Conservation (phyloP, 1,140 invertebrate genomes). For the Tetraneura akinire region DNA sequence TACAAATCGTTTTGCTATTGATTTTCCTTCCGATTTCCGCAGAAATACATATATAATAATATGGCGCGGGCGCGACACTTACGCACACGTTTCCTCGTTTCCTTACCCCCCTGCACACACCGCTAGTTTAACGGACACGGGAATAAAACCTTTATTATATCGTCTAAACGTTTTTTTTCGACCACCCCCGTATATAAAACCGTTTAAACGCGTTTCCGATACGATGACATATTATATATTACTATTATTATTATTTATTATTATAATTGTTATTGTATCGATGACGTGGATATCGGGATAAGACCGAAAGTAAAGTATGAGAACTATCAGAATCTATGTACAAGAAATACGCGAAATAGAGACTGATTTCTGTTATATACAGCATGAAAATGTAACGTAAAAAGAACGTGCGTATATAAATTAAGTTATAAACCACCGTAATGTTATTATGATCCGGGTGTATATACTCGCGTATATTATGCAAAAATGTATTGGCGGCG, state of each 20-base stretch:
- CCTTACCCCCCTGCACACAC: background rate
- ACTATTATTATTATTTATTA: too few relatives aligned
- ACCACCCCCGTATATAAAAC: background rate
- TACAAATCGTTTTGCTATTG: conserved; percentile 44
- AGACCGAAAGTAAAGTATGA: too few relatives aligned
- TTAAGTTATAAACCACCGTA: conserved; percentile 4
- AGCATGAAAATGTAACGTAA: too few relatives aligned
- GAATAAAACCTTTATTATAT: too few relatives aligned
- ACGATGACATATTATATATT: background rate
- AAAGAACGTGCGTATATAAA: background rate
- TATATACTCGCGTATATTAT: background rate
- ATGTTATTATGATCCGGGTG: background rate
- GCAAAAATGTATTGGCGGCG: background rate
- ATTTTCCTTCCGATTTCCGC: conserved; percentile 38
- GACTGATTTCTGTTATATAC: too few relatives aligned
- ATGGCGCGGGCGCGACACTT: background rate
- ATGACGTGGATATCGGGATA: too few relatives aligned
- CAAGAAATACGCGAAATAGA: too few relatives aligned
- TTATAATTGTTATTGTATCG: too few relatives aligned
- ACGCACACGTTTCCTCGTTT: too few relatives aligned
- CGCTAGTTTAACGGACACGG: too few relatives aligned
- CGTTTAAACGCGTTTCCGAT: background rate
- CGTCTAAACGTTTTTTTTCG: background rate
- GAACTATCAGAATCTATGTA: too few relatives aligned
- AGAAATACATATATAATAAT: conserved; percentile 25